A percentile compares a stretch with the other conserved stretches of the same genome.
Conservation (phyloP, 2,888 invertebrate species). For the Blastobasis lacticolella region DNA sequence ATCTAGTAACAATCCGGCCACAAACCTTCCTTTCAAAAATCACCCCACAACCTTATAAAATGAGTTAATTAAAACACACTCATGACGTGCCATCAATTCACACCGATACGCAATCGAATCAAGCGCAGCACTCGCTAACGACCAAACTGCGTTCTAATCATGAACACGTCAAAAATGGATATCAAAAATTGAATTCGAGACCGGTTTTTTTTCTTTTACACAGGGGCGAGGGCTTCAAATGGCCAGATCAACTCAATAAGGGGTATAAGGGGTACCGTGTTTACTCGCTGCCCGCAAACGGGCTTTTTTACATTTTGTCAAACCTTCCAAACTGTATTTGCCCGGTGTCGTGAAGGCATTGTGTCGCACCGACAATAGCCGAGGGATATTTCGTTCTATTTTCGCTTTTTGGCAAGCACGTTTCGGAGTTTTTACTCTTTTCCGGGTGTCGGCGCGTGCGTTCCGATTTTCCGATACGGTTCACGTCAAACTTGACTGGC, state of each 20-base stretch:
- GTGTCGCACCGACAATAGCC: constrained; percentile 58
- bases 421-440: constrained; percentile 32
- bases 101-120: constrained; percentile 36
- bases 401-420: constrained; percentile 39
- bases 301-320: constrained; percentile 57
- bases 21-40: too few relatives aligned
- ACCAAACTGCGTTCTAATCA: constrained; percentile 72
- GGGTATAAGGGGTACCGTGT: constrained; percentile 56
- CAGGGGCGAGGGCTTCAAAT: constrained; percentile 65
- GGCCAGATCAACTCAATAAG: constrained; percentile 72
- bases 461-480: constrained; percentile 34
- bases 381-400: constrained; percentile 40
- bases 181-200: constrained; percentile 68
- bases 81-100: too few relatives aligned
- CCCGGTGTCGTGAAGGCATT: constrained; percentile 71
- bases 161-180: constrained; percentile 70
- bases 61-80: too few relatives aligned
- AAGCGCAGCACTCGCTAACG: constrained; percentile 53
- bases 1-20: too few relatives aligned
- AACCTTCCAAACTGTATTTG: constrained; percentile 62
- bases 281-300: constrained; percentile 70
- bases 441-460: constrained; percentile 26
- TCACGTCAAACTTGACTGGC: constrained; percentile 20
- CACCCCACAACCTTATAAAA: too few relatives aligned
- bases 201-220: constrained; percentile 48